Conservation (phyloP, 1,140 invertebrate species). For the Lasaia peninsularis region DNA sequence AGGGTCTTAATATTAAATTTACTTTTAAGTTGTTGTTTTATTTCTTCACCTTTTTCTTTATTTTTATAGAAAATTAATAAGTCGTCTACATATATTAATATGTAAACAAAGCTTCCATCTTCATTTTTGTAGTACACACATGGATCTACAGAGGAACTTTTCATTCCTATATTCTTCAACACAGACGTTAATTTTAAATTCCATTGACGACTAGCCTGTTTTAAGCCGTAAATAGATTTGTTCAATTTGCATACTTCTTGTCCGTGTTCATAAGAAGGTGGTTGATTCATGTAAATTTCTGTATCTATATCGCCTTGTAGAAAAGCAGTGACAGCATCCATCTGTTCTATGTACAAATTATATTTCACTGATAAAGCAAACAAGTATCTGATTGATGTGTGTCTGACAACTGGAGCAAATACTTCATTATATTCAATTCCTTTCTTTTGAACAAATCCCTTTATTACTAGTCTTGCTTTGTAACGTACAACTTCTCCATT, state of each 20-base stretch:
- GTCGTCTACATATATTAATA: slow-evolving; percentile 45
- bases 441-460: slow-evolving; percentile 22
- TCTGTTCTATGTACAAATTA: slow-evolving; percentile 22
- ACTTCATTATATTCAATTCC: slow-evolving; percentile 23
- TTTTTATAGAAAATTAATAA: slow-evolving; percentile 35
- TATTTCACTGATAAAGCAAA: slow-evolving; percentile 12
- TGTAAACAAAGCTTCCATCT: slow-evolving; percentile 24
- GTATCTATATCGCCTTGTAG: slow-evolving; percentile 13
- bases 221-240: slow-evolving; percentile 53
- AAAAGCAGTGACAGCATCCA: slow-evolving; percentile 54
- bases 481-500: slow-evolving; percentile 5
- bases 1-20: slow-evolving; percentile 35
- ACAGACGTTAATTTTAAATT: slow-evolving; percentile 33
- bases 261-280: slow-evolving; percentile 43
- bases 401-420: slow-evolving; percentile 21
- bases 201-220: slow-evolving; percentile 43
- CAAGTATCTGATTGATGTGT: slow-evolving; percentile 22
- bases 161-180: slow-evolving; percentile 24
- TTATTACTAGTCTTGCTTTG: slow-evolving; percentile 15
- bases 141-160: slow-evolving; percentile 30
- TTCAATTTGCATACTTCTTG: slow-evolving; percentile 41
- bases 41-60: slow-evolving; percentile 20
- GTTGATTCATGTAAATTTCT: slow-evolving; percentile 32
- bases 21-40: slow-evolving; percentile 27
- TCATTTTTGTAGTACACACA: slow-evolving; percentile 39